Percentiles rank a stretch among this genome's conserved stretches.
phyloP scores from a whole-genome alignment of 2,113 vertebrate species.

The Micromys minutus region DNA sequence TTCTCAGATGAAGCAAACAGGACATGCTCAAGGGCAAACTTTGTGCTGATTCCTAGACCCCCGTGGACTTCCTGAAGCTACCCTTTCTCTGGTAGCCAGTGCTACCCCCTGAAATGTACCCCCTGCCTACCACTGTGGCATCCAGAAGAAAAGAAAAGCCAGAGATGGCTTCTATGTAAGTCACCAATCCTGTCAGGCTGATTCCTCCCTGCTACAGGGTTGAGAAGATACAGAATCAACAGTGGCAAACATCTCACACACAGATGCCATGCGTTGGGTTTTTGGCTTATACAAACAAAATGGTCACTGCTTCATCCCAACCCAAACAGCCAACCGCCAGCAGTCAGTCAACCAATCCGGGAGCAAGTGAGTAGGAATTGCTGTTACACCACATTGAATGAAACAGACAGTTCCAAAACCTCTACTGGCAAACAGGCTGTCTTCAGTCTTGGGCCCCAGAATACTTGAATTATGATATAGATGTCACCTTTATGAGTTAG shows the following conservation, averaged over 20 bases:
- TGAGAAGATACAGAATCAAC: neutral
- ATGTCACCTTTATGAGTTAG: neutral
- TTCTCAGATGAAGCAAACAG: neutral
- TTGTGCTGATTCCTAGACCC: neutral
- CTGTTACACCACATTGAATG: fast-evolving
- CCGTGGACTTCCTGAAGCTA: neutral
- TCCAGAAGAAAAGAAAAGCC: neutral
- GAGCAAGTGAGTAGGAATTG: fast-evolving
- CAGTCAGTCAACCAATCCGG: neutral
- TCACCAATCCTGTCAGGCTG: neutral
- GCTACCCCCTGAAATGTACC: neutral
- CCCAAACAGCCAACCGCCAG: neutral
- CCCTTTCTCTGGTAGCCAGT: neutral
- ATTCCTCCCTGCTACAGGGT: constrained; percentile 11
- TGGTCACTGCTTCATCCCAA: neutral
- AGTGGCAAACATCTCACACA: neutral
- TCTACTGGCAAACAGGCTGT: no score
- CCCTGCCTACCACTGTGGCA: neutral
- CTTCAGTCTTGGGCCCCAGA: neutral
- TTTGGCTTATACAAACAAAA: neutral
- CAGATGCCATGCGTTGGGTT: no score
- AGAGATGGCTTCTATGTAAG: neutral
- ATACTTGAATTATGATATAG: neutral
- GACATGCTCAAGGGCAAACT: neutral
- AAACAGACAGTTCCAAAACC: no score